phyloP scores from a whole-genome alignment of 2,888 invertebrate genomes.

The Drosophila nr. fundita region DNA sequence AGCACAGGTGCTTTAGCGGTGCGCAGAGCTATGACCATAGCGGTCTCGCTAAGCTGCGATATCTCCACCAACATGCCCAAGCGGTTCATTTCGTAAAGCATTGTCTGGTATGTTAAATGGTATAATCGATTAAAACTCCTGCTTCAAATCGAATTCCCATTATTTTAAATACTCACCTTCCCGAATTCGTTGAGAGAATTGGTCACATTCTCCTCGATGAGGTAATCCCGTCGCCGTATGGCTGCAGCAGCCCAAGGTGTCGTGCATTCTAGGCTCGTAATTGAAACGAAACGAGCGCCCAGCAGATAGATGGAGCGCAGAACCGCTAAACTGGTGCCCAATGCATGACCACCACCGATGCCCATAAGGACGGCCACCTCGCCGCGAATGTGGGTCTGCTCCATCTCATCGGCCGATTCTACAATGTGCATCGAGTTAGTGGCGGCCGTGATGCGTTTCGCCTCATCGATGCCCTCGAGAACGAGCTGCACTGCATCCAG shows the following conservation, averaged over 20 bases:
- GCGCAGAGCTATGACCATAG: conserved; percentile 87
- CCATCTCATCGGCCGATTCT: conserved; percentile 87
- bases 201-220: conserved; percentile 83
- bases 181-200: conserved; percentile 85
- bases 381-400: conserved; percentile 87
- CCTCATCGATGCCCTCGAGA: conserved; percentile 89
- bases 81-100: conserved; percentile 89
- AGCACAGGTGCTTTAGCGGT: conserved; percentile 88
- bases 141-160: background rate
- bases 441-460: conserved; percentile 87
- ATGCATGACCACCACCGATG: conserved; percentile 89
- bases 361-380: conserved; percentile 88
- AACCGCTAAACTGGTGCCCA: conserved; percentile 89
- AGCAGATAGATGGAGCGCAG: conserved; percentile 88
- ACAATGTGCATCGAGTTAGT: conserved; percentile 86
- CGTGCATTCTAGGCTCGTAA: conserved; percentile 88
- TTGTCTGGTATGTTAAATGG: conserved; percentile 84
- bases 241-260: conserved; percentile 87
- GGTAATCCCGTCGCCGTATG: conserved; percentile 80
- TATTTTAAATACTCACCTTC: conserved; percentile 77
- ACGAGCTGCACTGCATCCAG: conserved; percentile 89
- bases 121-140: background rate
- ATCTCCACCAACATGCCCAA: conserved; percentile 90
- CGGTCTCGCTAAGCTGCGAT: conserved; percentile 88
- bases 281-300: conserved; percentile 88